A percentile compares a stretch with the other conserved stretches of the same genome.
Conservation (phyloP, 2,888 invertebrate genomes). For the Pachliopta kotzebuea region DNA sequence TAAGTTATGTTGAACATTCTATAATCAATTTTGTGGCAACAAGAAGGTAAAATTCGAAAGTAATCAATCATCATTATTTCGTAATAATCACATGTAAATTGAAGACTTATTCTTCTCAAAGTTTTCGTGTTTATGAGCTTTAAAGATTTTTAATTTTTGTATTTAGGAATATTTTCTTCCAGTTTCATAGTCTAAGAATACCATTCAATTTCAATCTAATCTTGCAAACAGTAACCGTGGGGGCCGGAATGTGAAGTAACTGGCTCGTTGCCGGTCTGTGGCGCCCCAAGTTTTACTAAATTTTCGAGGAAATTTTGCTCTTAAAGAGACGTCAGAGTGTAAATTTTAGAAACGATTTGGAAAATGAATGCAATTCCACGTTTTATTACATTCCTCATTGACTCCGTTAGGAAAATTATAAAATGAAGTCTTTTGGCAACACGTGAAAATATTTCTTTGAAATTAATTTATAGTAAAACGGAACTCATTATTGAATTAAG, state of each 20-base stretch:
- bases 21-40: no score
- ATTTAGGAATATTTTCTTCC: not conserved
- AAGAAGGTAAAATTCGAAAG: no score
- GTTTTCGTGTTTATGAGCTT: not conserved
- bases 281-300: slow-evolving; percentile 39
- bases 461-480: no score
- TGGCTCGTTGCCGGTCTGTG: slow-evolving; percentile 46
- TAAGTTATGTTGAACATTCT: no score
- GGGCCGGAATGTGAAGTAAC: slow-evolving; percentile 55
- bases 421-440: not conserved
- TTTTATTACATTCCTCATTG: slow-evolving; percentile 15
- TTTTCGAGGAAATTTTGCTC: slow-evolving; percentile 45
- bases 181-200: slow-evolving; percentile 35
- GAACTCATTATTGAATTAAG: no score
- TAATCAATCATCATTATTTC: not conserved
- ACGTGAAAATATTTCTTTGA: no score
- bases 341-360: slow-evolving; percentile 19
- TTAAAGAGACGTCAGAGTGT: slow-evolving; percentile 33
- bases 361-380: slow-evolving; percentile 22
- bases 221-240: slow-evolving; percentile 43
- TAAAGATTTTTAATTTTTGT: not conserved
- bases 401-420: not conserved
- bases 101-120: not conserved
- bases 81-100: not conserved
- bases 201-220: slow-evolving; percentile 70